Conservation (phyloP, 1,140 invertebrate genomes). For the Kradibia gibbosae region DNA sequence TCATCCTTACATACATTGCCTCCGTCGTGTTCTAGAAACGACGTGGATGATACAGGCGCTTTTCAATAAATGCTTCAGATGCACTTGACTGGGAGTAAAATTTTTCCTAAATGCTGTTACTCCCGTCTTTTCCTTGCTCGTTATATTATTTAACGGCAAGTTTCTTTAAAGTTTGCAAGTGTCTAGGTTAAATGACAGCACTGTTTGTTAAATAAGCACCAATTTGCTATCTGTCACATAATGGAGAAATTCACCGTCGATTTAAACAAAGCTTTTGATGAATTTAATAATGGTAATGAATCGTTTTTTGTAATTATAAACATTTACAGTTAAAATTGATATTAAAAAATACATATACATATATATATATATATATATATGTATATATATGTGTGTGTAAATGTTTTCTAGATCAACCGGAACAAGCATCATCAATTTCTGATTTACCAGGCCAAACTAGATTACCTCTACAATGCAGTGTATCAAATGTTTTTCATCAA, state of each 20-base stretch:
- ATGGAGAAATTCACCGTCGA: constrained; percentile 86
- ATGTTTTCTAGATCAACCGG: constrained; percentile 65
- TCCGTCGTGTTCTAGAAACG: constrained; percentile 13
- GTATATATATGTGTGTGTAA: neutral
- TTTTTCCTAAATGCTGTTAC: constrained; percentile 31
- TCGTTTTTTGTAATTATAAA: neutral
- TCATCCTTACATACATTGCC: neutral
- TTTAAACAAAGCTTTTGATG: constrained; percentile 90
- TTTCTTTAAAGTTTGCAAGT: constrained; percentile 16
- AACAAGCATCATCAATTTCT: constrained; percentile 63
- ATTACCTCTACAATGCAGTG: constrained; percentile 36
- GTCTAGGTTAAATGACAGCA: constrained; percentile 31
- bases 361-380: no score
- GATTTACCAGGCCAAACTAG: constrained; percentile 32
- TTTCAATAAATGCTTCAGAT: constrained; percentile 33
- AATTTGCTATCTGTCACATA: constrained; percentile 32
- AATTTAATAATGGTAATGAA: constrained; percentile 79
- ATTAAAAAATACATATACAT: no score
- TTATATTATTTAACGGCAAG: constrained; percentile 36
- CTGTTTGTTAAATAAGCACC: constrained; percentile 1
- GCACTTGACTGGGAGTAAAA: constrained; percentile 20
- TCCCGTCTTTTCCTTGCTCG: constrained; percentile 32
- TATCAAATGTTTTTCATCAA: constrained; percentile 38
- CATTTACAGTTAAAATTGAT: neutral
- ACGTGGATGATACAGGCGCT: constrained; percentile 13